Conservation (phyloP, 2,113 vertebrate species). For the Lathamus discolor region DNA sequence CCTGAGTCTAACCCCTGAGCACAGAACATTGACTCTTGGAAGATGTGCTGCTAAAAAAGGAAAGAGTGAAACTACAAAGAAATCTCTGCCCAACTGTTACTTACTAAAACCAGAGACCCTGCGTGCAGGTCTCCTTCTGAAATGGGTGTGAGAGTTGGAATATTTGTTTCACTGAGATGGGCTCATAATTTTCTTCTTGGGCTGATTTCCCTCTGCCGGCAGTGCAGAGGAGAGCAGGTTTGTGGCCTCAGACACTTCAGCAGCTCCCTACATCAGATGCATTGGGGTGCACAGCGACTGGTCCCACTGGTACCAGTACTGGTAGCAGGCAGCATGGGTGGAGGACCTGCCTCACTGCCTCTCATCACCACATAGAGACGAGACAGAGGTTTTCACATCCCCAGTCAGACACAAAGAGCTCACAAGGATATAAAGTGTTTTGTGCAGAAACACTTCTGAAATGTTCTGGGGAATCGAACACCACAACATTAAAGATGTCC, state of each 20-base stretch:
- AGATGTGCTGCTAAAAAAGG: neutral
- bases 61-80: neutral
- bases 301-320: accelerated
- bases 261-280: neutral
- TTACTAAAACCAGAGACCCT: neutral
- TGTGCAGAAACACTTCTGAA: neutral
- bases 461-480: neutral
- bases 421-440: accelerated
- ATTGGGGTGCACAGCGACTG: accelerated
- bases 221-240: neutral
- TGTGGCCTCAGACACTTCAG: accelerated
- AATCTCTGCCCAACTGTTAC: neutral
- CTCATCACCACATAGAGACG: accelerated
- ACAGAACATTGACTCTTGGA: neutral
- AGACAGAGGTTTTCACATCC: neutral
- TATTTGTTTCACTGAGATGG: accelerated
- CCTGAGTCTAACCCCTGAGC: neutral
- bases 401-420: neutral
- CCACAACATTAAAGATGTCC: neutral
- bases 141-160: neutral
- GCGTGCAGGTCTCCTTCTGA: neutral
- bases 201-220: neutral
- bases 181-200: neutral
- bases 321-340: accelerated
- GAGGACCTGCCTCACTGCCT: neutral